These are phyloP conservation scores for Malthinus flaveolus DNA, from an alignment of 2,888 invertebrate species.

Conservation along the genomic window DNA sequence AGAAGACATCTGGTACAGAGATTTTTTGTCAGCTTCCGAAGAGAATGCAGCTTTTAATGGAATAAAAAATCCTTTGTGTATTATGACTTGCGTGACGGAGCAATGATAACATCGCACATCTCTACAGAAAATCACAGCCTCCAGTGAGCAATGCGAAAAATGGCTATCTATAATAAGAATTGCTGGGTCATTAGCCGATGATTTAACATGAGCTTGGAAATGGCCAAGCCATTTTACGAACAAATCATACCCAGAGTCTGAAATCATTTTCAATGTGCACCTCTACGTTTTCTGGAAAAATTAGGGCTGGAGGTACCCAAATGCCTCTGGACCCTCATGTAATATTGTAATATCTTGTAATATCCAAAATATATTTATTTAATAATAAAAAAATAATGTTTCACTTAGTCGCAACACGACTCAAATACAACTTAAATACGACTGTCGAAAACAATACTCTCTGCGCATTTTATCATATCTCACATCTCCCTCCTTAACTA, in stretches of 20 bases:
- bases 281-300: constrained; percentile 34
- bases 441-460: no score
- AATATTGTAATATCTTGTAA: no score
- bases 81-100: constrained; percentile 10
- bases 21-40: constrained; percentile 2
- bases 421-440: no score
- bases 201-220: constrained; percentile 9
- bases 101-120: background rate
- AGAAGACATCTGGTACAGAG: background rate
- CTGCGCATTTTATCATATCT: no score
- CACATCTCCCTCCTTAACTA: no score
- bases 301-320: constrained; percentile 35
- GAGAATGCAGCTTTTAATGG: constrained; percentile 9
- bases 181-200: constrained; percentile 10
- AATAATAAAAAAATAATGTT: no score
- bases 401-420: no score
- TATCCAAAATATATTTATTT: no score
- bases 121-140: constrained; percentile 8
- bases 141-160: constrained; percentile 9
- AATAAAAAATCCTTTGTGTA: constrained; percentile 9
- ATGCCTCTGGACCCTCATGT: constrained; percentile 29
- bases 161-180: constrained; percentile 23
- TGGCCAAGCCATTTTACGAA: constrained; percentile 22
- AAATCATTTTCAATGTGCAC: constrained; percentile 11
- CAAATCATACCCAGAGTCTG: constrained; percentile 17